Evolutionary conservation across 1,140 invertebrate species (phyloP), one percentile per base, ranked within the genome.

Genomic region (Hypothenemus hampei): DNA sequence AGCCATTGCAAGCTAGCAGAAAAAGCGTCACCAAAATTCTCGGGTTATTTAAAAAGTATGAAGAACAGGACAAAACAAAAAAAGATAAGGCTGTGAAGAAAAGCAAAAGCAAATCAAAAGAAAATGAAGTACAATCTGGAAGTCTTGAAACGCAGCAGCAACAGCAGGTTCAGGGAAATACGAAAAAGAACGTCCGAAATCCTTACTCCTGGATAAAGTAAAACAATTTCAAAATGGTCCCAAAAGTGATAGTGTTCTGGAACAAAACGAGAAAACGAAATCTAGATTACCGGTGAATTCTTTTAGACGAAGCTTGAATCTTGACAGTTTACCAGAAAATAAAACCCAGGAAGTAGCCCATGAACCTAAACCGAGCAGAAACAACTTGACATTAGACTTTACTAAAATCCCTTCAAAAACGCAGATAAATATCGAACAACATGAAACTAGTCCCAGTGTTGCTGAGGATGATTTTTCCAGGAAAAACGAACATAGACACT

Each of bases 1-100:
- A 64, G 65, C 37, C 66, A 15, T 45, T 66, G 23, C 63, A 70
- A 61, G 57, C 56, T 54, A 72, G 68, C 61, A 79, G 75, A 75
- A 80, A 76, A 76, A 79, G 61, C 72, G 81, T 70, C 66, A 85
- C 64, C 69, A 84, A 80, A 58, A 83, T 89, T 46, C 69, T 89
- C 15, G 84, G 84, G 3, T 67, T 89, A 0, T 85, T 89, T 59
- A 84, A 81, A 51, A 87, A 82, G 63, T 78, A 80, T 61, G 84
- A 83, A 65, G 75, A 76, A 24, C 71, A 75, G 65, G 72, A 77
- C 24, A 71, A 63, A 50, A n/a, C n/a, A n/a, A 59, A 63, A 53
- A 65, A 66, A 40, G 59, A 62, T 13, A 63, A 62, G 58, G 58
- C 59, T 15, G 13, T 37, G 22, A 66, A 62, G 43, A 68, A 55